Conservation (phyloP, 30 jellyfish, hydroid and myxozoan species). For the Phacellophora camtschatica region DNA sequence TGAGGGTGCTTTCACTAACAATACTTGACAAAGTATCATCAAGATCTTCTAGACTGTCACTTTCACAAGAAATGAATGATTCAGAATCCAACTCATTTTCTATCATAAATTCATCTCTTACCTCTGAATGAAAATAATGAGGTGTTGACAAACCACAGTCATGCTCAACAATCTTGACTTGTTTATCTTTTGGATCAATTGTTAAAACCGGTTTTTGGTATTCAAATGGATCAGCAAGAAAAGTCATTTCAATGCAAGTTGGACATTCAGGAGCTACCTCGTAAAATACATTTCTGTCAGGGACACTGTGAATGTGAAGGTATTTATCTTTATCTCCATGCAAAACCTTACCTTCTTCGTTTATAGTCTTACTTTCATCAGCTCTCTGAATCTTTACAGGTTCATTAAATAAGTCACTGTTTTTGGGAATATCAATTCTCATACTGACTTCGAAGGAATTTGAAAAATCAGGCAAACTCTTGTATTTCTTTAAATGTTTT, state of each 20-base stretch:
- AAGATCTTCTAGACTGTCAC: constrained; percentile 44
- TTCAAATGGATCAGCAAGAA: constrained; percentile 84
- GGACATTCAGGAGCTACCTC: constrained; percentile 95
- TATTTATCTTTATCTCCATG: neutral
- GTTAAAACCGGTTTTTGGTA: constrained; percentile 51
- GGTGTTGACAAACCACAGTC: constrained; percentile 87
- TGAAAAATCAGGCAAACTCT: constrained; percentile 12
- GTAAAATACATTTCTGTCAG: constrained; percentile 75
- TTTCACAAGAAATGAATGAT: constrained; percentile 81
- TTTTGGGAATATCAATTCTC: neutral
- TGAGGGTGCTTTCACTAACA: constrained; percentile 81
- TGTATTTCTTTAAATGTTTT: neutral
- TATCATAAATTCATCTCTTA: neutral
- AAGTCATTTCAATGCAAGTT: constrained; percentile 93
- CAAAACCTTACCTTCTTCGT: neutral
- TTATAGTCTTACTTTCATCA: neutral
- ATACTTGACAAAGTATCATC: constrained; percentile 25
- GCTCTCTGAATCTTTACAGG: neutral
- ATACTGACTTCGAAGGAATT: constrained; percentile 50
- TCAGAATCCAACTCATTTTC: constrained; percentile 51
- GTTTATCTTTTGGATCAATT: constrained; percentile 18
- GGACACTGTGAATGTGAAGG: constrained; percentile 62
- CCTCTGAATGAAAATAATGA: constrained; percentile 74
- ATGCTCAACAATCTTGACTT: constrained; percentile 57
- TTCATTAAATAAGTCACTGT: neutral